These are phyloP conservation scores for Sebastes nivosus DNA, from an alignment of 2,797 vertebrate species.

Conservation along the genomic window DNA sequence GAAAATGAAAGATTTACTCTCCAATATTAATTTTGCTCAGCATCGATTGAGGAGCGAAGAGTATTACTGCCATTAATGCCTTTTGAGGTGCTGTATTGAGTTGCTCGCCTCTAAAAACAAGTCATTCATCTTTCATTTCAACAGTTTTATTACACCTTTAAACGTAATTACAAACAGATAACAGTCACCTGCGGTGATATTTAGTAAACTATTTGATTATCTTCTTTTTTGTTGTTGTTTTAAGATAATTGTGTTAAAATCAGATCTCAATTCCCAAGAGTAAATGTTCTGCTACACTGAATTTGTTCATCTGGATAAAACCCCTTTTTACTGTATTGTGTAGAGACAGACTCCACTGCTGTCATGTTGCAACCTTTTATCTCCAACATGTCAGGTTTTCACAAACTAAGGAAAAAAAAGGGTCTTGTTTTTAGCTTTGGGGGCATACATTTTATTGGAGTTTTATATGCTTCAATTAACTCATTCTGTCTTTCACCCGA, in stretches of 20 bases:
- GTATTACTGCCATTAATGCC: conserved; percentile 78
- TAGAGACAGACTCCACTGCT: not conserved
- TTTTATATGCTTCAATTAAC: not conserved
- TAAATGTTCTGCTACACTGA: conserved; percentile 6
- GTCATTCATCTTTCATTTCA: conserved; percentile 78
- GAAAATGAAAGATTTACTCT: conserved; percentile 80
- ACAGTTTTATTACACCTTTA: conserved; percentile 74
- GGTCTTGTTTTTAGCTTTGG: not conserved
- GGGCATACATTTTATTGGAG: not conserved
- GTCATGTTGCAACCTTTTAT: not conserved
- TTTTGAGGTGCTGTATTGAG: conserved; percentile 74
- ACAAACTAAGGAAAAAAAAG: not conserved
- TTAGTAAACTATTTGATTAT: conserved; percentile 62
- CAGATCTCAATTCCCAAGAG: conserved; percentile 18
- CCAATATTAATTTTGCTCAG: conserved; percentile 79
- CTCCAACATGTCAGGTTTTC: not conserved
- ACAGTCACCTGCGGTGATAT: conserved; percentile 68
- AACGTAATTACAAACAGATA: conserved; percentile 79
- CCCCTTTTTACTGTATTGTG: not conserved
- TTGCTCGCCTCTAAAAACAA: conserved; percentile 75
- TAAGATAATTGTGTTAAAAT: conserved; percentile 49
- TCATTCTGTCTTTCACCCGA: not conserved
- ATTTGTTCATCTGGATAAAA: conserved; percentile 8
- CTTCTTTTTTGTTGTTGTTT: conserved; percentile 35
- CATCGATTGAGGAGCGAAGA: conserved; percentile 76